Conservation (phyloP, 2,888 invertebrate genomes). For the Rhabditoides inermis region DNA sequence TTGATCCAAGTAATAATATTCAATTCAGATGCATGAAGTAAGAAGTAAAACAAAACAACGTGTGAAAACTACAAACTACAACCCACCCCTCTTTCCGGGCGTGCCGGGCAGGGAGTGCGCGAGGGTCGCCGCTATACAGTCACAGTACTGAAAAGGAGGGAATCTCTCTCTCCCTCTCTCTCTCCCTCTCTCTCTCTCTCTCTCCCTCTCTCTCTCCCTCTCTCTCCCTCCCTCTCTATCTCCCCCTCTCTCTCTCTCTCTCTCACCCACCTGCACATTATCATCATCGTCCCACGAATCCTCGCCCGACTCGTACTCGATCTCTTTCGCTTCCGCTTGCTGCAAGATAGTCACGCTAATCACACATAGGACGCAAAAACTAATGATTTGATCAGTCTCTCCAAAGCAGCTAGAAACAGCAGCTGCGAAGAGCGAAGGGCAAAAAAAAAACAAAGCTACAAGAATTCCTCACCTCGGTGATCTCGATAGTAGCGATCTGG, state of each 20-base stretch:
- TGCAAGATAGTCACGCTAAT: background rate
- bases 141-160: conserved; percentile 39
- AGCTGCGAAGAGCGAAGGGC: too few species aligned
- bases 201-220: background rate
- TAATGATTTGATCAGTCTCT: background rate
- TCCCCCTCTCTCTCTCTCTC: background rate
- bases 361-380: background rate
- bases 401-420: background rate
- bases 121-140: conserved; percentile 35
- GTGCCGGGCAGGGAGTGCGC: conserved; percentile 32
- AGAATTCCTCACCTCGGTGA: too few species aligned
- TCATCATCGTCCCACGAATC: background rate
- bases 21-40: too few species aligned
- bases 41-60: background rate
- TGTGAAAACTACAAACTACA: background rate
- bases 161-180: too few species aligned
- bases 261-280: background rate
- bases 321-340: background rate
- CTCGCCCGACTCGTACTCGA: background rate
- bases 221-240: too few species aligned
- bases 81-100: conserved; percentile 32
- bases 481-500: too few species aligned
- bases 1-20: too few species aligned
- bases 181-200: background rate
- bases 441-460: too few species aligned